Evolutionary conservation across 2,888 invertebrate genomes (phyloP).

Genomic region (Pristionchus japonicus): DNA sequence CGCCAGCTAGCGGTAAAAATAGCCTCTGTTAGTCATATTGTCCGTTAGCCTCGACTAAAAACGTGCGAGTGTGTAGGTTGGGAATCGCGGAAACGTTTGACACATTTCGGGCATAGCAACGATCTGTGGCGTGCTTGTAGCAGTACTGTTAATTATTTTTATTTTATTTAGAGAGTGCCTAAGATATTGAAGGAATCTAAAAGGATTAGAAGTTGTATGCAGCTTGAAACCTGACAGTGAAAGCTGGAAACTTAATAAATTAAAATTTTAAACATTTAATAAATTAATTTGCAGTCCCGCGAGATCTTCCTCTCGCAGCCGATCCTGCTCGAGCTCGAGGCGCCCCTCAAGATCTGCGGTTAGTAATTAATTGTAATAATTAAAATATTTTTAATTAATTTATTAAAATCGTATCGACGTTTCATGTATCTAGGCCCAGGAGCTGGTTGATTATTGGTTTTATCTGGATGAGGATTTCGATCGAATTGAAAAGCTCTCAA

Average conservation of each 20-base stretch:
- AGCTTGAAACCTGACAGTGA: neutral
- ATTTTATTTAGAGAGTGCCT: too few relatives aligned
- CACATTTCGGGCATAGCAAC: neutral
- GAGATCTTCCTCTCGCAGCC: conserved; percentile 81
- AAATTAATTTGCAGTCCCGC: conserved; percentile 75
- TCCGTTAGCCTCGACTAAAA: neutral
- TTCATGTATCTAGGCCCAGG: neutral
- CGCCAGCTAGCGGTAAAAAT: too few relatives aligned
- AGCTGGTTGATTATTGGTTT: neutral
- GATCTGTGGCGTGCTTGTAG: neutral
- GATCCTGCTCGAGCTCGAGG: conserved; percentile 80
- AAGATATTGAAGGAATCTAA: too few relatives aligned
- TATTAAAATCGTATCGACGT: neutral
- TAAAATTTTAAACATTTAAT: neutral
- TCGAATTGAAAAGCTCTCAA: too few relatives aligned
- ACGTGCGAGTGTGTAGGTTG: neutral
- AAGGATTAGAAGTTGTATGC: too few relatives aligned
- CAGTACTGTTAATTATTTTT: too few relatives aligned
- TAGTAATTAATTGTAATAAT: conserved; percentile 55
- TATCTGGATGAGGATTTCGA: neutral
- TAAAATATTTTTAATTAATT: neutral
- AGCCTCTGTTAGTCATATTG: neutral
- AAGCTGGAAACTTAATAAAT: conserved; percentile 72
- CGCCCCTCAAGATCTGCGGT: conserved; percentile 81
- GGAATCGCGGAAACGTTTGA: neutral